phyloP scores from a whole-genome alignment of 2,888 invertebrate genomes.

The Carterocephalus palaemon region DNA sequence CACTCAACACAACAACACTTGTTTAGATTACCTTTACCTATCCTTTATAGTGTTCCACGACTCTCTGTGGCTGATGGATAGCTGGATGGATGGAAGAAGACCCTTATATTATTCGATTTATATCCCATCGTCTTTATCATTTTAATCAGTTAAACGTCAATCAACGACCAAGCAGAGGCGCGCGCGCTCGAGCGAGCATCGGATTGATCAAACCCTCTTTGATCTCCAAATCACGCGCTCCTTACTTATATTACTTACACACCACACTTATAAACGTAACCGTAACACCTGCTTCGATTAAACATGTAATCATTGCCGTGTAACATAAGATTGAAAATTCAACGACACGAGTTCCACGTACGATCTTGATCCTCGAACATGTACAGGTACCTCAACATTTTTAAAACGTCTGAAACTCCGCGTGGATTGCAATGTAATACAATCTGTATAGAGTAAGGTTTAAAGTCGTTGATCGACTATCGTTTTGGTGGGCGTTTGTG shows the following conservation, averaged over 20 bases:
- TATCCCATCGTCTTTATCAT: constrained; percentile 7
- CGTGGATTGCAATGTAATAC: constrained; percentile 19
- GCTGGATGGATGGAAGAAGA: too few species aligned
- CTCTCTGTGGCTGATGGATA: too few species aligned
- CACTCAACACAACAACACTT: too few species aligned
- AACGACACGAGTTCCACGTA: constrained; percentile 19
- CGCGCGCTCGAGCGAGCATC: constrained; percentile 49
- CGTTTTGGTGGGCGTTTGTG: constrained; percentile 3
- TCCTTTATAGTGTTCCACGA: too few species aligned
- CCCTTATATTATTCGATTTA: too few species aligned
- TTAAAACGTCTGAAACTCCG: constrained; percentile 20
- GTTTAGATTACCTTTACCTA: too few species aligned
- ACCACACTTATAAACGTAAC: constrained; percentile 8
- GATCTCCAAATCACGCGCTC: constrained; percentile 71
- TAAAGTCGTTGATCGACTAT: constrained; percentile 25
- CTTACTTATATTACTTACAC: constrained; percentile 66
- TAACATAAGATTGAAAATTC: constrained; percentile 27
- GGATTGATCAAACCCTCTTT: constrained; percentile 68
- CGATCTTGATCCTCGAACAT: constrained; percentile 23
- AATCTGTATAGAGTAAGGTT: constrained; percentile 20
- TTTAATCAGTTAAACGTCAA: constrained; percentile 31
- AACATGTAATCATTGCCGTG: neutral
- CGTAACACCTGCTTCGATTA: neutral
- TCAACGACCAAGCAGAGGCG: constrained; percentile 56
- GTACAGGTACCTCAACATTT: constrained; percentile 19